Evolutionary conservation across 2,113 vertebrate genomes (phyloP).

Genomic region (Seriola rivoliana): DNA sequence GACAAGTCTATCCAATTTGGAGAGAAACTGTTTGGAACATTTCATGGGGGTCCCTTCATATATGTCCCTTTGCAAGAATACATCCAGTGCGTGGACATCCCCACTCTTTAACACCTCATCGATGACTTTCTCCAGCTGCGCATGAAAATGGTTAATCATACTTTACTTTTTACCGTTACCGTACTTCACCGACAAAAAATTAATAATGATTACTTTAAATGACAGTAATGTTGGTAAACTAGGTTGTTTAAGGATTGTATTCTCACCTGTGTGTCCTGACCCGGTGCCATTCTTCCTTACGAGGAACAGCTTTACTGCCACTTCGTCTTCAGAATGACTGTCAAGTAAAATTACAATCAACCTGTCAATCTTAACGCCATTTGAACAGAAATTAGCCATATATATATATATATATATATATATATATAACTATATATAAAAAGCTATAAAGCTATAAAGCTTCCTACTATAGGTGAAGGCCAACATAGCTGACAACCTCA

Average conservation of each 20-base stretch:
- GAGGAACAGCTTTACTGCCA: background rate
- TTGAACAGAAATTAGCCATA: background rate
- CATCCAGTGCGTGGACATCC: constrained; percentile 83
- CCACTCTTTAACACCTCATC: constrained; percentile 87
- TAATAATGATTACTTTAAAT: background rate
- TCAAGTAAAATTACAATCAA: background rate
- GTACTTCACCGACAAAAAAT: background rate
- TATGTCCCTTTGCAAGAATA: constrained; percentile 83
- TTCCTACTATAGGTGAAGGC: too few relatives aligned
- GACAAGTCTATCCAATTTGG: constrained; percentile 91
- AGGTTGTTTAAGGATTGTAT: background rate
- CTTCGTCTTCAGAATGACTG: constrained; percentile 1
- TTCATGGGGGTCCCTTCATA: constrained; percentile 79
- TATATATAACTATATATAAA: too few relatives aligned
- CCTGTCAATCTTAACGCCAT: background rate
- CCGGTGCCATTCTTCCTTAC: constrained; percentile 60
- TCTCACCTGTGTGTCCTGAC: constrained; percentile 66
- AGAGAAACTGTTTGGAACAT: constrained; percentile 90
- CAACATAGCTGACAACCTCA: background rate
- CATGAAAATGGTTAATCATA: constrained; percentile 39
- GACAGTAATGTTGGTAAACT: background rate
- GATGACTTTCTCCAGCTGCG: constrained; percentile 89
- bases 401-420: too few relatives aligned
- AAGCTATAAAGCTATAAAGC: too few relatives aligned
- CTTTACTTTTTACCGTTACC: background rate